A percentile compares a stretch with the other conserved stretches of the same genome.
Evolutionary conservation across 2,113 vertebrate species (phyloP).

Genomic region (Eleginops maclovinus): DNA sequence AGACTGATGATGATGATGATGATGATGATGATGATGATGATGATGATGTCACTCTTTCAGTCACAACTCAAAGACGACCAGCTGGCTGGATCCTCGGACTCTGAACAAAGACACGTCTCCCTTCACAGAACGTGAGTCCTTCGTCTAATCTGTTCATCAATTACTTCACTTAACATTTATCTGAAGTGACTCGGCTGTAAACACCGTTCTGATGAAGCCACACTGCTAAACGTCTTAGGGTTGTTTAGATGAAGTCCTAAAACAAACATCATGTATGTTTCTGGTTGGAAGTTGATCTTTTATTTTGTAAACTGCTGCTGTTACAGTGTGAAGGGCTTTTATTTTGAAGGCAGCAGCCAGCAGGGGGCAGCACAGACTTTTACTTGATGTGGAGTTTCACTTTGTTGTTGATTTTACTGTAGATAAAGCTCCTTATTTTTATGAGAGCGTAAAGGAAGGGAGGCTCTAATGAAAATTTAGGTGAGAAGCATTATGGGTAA

Average conservation of each 20-base stretch:
- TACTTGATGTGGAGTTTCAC: no score
- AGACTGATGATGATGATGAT: background rate
- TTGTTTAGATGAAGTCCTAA: background rate
- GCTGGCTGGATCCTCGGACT: conserved; percentile 77
- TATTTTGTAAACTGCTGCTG: background rate
- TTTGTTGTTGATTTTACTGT: background rate
- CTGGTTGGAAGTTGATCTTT: background rate
- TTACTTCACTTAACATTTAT: background rate
- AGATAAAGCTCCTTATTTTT: background rate
- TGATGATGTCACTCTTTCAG: conserved; percentile 65
- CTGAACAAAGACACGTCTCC: conserved; percentile 69
- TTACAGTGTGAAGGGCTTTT: background rate
- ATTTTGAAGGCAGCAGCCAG: conserved; percentile 30
- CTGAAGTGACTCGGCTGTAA: background rate
- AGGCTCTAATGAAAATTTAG: background rate
- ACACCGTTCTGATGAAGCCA: background rate
- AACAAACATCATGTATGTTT: background rate
- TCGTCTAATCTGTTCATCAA: background rate
- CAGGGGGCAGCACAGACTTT: conserved; percentile 46
- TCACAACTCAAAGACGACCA: conserved; percentile 79
- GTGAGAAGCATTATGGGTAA: background rate
- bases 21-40: conserved; percentile 3
- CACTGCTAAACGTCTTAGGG: background rate
- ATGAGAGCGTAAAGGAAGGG: background rate
- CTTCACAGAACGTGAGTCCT: conserved; percentile 60